A percentile compares a stretch with the other conserved stretches of the same genome.
phyloP scores from a whole-genome alignment of 2,888 invertebrate genomes.

The Noctua comes region DNA sequence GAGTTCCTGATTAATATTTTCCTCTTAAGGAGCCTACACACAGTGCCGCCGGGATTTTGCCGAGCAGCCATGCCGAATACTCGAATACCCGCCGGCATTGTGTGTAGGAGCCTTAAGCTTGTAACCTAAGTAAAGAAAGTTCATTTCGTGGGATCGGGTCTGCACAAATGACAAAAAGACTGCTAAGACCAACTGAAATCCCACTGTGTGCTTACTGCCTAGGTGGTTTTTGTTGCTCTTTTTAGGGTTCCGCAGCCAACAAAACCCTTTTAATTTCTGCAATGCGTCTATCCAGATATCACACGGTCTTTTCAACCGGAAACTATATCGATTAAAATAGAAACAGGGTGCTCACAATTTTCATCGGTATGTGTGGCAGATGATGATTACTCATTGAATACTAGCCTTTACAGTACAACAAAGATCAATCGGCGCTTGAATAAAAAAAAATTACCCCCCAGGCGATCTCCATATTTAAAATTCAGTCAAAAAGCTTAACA shows the following conservation, averaged over 20 bases:
- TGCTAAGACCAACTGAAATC: not conserved
- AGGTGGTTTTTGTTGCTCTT: not conserved
- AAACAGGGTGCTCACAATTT: not conserved
- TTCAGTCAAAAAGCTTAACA: not conserved
- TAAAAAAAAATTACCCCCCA: not conserved
- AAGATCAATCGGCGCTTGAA: not conserved
- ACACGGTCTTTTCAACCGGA: not conserved
- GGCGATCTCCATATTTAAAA: not conserved
- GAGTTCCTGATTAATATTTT: not conserved
- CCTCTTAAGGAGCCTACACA: too few relatives aligned
- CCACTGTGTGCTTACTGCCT: not conserved
- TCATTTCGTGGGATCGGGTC: not conserved
- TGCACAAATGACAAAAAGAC: not conserved
- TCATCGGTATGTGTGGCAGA: not conserved
- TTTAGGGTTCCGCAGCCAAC: not conserved
- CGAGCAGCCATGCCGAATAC: too few relatives aligned
- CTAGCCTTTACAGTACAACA: not conserved
- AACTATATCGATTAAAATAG: not conserved
- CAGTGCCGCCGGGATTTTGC: too few relatives aligned
- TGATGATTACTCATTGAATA: not conserved
- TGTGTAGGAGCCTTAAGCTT: too few relatives aligned
- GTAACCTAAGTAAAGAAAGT: not conserved
- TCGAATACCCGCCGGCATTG: too few relatives aligned
- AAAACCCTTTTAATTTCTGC: not conserved
- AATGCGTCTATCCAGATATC: not conserved